Base-by-base conservation (phyloP, 2,888 invertebrate genomes). In the Boloria euphrosyne region DNA sequence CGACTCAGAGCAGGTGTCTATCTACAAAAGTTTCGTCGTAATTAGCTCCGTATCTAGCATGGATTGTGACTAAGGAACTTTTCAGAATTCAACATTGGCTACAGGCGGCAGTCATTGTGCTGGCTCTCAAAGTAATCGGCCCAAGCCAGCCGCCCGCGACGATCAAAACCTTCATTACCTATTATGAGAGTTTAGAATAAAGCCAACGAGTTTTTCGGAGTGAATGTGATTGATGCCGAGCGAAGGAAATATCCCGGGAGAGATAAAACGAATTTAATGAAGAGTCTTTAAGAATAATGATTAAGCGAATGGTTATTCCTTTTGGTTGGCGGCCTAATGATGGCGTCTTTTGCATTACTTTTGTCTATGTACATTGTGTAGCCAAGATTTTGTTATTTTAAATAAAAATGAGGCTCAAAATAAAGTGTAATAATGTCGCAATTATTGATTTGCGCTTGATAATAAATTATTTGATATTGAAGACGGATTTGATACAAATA, bases 241-340 rank as follows among this genome's bases (percentile, higher is more conserved):
- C 84, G 83, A 85, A 90, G 88, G 86, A 90, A 91, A 91, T 90
- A 90, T 90, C 91, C 88, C 84, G 85, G 81, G 86, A 90, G 87
- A 92, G 90, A 91, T 90, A 90, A 91, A 91, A 91, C 90, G 91
- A 92, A 89, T 91, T 90, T 91, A 90, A 92, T 92, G 92, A 91
- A 91, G 89, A 91, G 85, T 90, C 90, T 90, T 92, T 90, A 90
- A 90, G 90, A 91, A 91, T 90, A 90, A 90, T 91, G 89, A 90
- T 90, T 91, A 90, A 90, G 89, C 85, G 86, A 90, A 91, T 87
- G 90, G 90, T 90, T 90, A 90, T 91, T 90, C 88, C 89, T 90
- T 90, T 90, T 86, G 85, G 86, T 89, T 82, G 83, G 81, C 82
- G 76, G 83, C 80, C 84, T 90, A 90, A 90, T 91, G 89, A 92